Evolutionary conservation across 1,140 invertebrate genomes (phyloP), one percentile per base, ranked within the genome.

Genomic region (Drosophila nannoptera): DNA sequence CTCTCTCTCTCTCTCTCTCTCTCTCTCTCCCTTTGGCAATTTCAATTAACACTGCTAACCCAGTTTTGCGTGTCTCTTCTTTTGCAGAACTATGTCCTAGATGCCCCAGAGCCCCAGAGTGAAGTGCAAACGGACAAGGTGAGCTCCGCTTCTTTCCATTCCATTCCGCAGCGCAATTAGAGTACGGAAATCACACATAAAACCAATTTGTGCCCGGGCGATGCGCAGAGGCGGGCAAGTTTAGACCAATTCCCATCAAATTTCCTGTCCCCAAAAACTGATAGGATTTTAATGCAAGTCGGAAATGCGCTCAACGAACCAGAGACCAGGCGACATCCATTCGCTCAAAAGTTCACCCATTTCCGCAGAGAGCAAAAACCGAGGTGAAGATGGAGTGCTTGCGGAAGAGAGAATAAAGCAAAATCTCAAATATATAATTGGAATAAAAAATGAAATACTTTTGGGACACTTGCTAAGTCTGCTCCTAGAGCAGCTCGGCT

Each of bases 221-320:
- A 70, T 12, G 4, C 5, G 48, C 54, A 67, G 66, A 59, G 49
- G 46, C 42, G 56, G 65, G 61, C 62, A 60, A 72, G 54, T 62
- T 58, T 86, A 81, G 76, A 77, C 66, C 62, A 80, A 49, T 76
- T 77, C 53, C 53, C 73, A 77, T 74, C 69, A 76, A 73, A 84
- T 84, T 86, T 86, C 80, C 80, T 80, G 80, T 43, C 43, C 50
- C 2, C 31, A 63, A 53, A 60, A 56, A 54, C n/a, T 49, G 55
- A 70, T 49, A 61, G 73, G 42, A 70, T 67, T 86, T 84, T 86
- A 84, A 84, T 75, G 73, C 70, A 75, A 77, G 60, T 59, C 81
- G 80, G 77, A 86, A 81, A 80, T 77, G 69, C 67, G 70, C 73
- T 60, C 73, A 80, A 67, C 73, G 73, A 75, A 60, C 63, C 69